A percentile compares a stretch with the other conserved stretches of the same genome.
phyloP scores from a whole-genome alignment of 1,140 invertebrate species.

The Aphelenchoides fujianensis region DNA sequence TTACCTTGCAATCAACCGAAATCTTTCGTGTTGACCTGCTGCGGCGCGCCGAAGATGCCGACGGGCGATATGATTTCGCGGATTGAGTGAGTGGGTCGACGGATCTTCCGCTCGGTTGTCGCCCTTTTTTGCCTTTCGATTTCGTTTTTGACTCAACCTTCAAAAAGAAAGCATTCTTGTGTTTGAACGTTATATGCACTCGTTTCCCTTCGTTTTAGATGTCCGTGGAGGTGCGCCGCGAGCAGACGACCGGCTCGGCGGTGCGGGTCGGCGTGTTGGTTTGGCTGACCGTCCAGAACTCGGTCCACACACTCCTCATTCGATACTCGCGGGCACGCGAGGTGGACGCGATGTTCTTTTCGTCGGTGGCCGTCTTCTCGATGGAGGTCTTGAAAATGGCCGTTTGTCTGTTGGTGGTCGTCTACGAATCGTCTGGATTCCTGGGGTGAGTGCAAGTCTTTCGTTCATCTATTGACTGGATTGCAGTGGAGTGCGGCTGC shows the following conservation, averaged over 20 bases:
- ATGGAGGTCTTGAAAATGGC: constrained; percentile 87
- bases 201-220: too few species aligned
- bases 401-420: constrained; percentile 73
- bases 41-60: too few species aligned
- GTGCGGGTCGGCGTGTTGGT: constrained; percentile 51
- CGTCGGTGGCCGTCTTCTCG: constrained; percentile 81
- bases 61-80: too few species aligned
- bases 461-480: constrained; percentile 14
- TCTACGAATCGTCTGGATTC: constrained; percentile 75
- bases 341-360: constrained; percentile 59
- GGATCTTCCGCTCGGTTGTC: too few species aligned
- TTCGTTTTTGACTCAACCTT: too few species aligned
- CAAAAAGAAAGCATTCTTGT: too few species aligned
- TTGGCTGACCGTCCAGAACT: constrained; percentile 59
- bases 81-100: too few species aligned
- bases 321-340: constrained; percentile 57
- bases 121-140: too few species aligned
- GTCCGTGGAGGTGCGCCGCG: constrained; percentile 35
- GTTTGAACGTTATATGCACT: too few species aligned
- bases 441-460: too few species aligned
- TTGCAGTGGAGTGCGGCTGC: constrained; percentile 21
- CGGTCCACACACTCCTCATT: constrained; percentile 57
- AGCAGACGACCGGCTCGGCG: constrained; percentile 17
- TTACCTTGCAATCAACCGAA: too few species aligned
- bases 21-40: too few species aligned